A percentile compares a stretch with the other conserved stretches of the same genome.
Conservation (phyloP, 2,797 vertebrate genomes). For the Ficedula albicollis region DNA sequence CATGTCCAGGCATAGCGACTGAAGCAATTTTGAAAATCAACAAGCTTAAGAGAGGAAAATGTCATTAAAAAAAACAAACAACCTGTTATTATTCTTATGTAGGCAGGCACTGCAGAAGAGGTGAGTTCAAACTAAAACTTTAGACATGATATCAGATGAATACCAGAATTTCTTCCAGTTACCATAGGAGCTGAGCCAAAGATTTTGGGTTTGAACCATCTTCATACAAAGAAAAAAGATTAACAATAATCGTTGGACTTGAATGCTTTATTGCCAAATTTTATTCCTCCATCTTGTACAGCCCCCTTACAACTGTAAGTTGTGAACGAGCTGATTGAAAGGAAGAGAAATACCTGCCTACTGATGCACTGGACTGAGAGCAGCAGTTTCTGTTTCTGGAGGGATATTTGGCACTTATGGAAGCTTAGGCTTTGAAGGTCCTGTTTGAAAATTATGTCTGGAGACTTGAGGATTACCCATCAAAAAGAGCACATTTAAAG, state of each 20-base stretch:
- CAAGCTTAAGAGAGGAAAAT: not conserved
- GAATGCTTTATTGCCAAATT: not conserved
- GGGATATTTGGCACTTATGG: not conserved
- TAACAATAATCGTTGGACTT: not conserved
- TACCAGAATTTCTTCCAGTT: not conserved
- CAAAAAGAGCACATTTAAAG: not conserved
- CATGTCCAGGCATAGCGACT: not conserved
- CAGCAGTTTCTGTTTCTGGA: not conserved
- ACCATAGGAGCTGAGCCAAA: not conserved
- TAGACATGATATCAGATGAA: not conserved
- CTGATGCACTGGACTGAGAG: not conserved
- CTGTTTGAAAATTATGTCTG: not conserved
- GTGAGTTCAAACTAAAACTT: not conserved
- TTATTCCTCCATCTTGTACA: not conserved
- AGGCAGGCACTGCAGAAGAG: not conserved
- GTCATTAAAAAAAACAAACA: not conserved
- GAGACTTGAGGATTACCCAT: not conserved
- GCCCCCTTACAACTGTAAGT: not conserved
- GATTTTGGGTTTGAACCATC: not conserved
- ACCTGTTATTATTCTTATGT: not conserved
- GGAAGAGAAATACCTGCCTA: not conserved
- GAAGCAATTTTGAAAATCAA: not conserved
- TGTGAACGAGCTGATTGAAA: not conserved
- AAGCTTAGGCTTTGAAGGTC: not conserved
- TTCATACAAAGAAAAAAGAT: not conserved